A percentile compares a stretch with the other conserved stretches of the same genome.
Conservation (phyloP, 2,113 vertebrate genomes). For the Felis catus region DNA sequence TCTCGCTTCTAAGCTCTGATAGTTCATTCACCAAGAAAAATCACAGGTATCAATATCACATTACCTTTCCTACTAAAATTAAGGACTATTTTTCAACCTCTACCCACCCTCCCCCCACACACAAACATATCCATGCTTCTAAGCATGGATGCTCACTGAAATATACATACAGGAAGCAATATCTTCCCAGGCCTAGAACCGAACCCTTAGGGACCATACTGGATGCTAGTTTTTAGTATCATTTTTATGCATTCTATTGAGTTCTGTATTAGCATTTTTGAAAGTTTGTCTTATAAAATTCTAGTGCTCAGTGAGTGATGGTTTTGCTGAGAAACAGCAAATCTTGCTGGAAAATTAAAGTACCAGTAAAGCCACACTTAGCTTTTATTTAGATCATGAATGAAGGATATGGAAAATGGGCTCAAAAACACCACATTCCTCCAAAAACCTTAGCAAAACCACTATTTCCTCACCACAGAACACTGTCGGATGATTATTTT, state of each 20-base stretch:
- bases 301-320: not conserved
- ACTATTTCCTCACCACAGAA: not conserved
- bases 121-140: not conserved
- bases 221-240: not conserved
- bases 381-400: not conserved
- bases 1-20: not conserved
- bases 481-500: not conserved
- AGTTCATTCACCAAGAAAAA: not conserved
- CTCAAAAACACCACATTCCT: not conserved
- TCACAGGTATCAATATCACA: not conserved
- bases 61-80: not conserved
- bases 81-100: not conserved
- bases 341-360: not conserved
- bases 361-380: not conserved
- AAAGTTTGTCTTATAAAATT: not conserved
- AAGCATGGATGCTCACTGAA: not conserved
- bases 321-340: not conserved
- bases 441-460: constrained; percentile 1
- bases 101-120: not conserved
- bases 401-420: not conserved
- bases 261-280: not conserved
- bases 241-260: not conserved
- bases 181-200: not conserved
- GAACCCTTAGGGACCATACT: not conserved
- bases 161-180: not conserved